A percentile compares a stretch with the other conserved stretches of the same genome.
These are phyloP conservation scores for Acrocephalus scirpaceus DNA, from an alignment of 2,797 vertebrate genomes.

Conservation along the genomic window DNA sequence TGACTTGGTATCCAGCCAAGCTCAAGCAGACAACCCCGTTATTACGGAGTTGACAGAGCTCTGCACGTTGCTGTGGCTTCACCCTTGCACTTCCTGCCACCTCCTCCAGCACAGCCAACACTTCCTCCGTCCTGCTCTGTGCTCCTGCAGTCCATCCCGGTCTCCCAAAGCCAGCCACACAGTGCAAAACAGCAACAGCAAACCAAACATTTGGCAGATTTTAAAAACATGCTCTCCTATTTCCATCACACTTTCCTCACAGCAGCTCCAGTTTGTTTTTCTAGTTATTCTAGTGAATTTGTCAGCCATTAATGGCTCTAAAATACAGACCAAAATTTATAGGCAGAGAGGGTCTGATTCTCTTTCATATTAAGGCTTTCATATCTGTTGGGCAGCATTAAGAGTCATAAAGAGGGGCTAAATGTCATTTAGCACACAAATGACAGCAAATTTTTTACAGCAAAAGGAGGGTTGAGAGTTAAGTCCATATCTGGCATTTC, in stretches of 20 bases:
- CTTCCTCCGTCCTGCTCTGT: background rate
- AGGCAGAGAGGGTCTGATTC: background rate
- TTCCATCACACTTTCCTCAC: background rate
- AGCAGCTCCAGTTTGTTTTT: background rate
- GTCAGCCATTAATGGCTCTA: background rate
- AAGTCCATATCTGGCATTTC: rapidly evolving
- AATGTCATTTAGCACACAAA: background rate
- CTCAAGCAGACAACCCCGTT: conserved; percentile 27
- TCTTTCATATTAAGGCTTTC: background rate
- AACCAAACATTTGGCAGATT: background rate
- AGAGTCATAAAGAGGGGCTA: background rate
- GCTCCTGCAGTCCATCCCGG: rapidly evolving
- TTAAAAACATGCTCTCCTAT: background rate
- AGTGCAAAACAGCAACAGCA: background rate
- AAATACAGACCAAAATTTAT: background rate
- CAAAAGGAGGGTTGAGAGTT: background rate
- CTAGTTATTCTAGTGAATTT: background rate
- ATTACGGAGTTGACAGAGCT: conserved; percentile 7
- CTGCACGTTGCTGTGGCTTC: background rate
- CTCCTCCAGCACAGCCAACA: background rate
- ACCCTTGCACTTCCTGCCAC: background rate
- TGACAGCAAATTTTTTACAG: too few relatives aligned
- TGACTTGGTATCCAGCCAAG: conserved; percentile 54
- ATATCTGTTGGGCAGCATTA: background rate
- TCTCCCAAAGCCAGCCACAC: rapidly evolving